A percentile compares a stretch with the other conserved stretches of the same genome.
Evolutionary conservation across 1,140 invertebrate species (phyloP).

Genomic region (Parasteatoda tepidariorum): DNA sequence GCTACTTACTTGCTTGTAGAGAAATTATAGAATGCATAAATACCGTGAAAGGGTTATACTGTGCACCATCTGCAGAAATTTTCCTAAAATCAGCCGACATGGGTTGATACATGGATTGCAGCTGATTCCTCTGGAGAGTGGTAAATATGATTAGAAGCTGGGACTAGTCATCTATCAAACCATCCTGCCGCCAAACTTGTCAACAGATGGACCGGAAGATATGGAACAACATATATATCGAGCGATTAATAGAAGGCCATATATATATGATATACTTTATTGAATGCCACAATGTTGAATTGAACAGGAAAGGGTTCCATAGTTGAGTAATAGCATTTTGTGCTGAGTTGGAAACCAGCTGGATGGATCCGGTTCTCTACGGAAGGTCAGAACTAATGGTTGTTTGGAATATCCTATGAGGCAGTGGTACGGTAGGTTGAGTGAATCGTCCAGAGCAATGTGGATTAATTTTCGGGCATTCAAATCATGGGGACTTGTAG

Average conservation of each 20-base stretch:
- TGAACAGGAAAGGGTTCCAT: constrained; percentile 20
- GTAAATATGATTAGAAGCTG: constrained; percentile 36
- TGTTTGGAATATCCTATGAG: neutral
- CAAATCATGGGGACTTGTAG: too few relatives aligned
- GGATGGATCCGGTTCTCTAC: neutral
- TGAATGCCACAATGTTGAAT: constrained; percentile 26
- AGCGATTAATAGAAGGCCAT: constrained; percentile 32
- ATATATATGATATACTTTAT: constrained; percentile 34
- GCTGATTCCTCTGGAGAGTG: neutral
- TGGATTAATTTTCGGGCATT: neutral
- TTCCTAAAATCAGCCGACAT: neutral
- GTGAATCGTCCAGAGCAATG: neutral
- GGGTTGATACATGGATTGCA: neutral
- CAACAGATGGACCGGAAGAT: constrained; percentile 48
- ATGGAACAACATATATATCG: constrained; percentile 26
- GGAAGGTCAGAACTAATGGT: neutral
- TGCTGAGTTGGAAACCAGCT: neutral
- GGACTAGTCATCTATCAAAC: neutral
- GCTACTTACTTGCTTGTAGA: too few relatives aligned
- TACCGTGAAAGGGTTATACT: too few relatives aligned
- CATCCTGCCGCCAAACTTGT: neutral
- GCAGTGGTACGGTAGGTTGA: neutral
- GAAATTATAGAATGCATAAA: too few relatives aligned
- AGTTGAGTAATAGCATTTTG: constrained; percentile 1
- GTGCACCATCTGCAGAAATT: neutral